Conservation (phyloP, 2,888 invertebrate species). For the Andrena bicolor region DNA sequence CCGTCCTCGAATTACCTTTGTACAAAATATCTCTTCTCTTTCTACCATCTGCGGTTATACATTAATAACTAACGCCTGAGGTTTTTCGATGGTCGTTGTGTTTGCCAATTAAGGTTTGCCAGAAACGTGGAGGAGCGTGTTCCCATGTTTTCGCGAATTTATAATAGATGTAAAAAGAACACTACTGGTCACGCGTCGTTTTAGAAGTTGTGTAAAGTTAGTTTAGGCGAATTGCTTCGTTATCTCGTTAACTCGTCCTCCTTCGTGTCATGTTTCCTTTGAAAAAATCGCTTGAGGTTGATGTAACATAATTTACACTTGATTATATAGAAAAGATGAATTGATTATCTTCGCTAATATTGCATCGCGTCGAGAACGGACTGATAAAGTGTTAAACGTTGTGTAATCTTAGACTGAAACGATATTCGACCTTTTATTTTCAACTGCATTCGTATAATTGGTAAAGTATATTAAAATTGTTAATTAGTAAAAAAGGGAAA, state of each 20-base stretch:
- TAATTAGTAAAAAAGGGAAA: neutral
- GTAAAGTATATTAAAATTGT: neutral
- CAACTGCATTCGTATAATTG: neutral
- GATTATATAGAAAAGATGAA: conserved; percentile 2
- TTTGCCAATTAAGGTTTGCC: conserved; percentile 33
- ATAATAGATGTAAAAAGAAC: conserved; percentile 16
- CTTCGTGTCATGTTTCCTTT: conserved; percentile 60
- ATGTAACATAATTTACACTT: conserved; percentile 62
- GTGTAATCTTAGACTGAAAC: neutral
- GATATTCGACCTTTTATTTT: neutral
- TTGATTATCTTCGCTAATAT: conserved; percentile 35
- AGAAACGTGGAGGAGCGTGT: conserved; percentile 4
- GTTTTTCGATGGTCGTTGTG: conserved; percentile 20
- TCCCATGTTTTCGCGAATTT: conserved; percentile 36
- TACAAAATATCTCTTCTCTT: conserved; percentile 27
- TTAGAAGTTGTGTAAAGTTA: conserved; percentile 52
- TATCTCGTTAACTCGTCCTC: conserved; percentile 37
- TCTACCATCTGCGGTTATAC: conserved; percentile 19
- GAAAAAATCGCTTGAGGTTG: conserved; percentile 38
- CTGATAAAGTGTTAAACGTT: neutral
- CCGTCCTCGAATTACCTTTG: conserved; percentile 55
- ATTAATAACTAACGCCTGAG: conserved; percentile 6
- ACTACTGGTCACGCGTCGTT: conserved; percentile 35
- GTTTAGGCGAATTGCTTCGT: conserved; percentile 44
- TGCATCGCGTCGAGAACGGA: neutral